Evolutionary conservation across 2,888 invertebrate genomes (phyloP), one percentile per base, ranked within the genome.

Genomic region (Sesia bembeciformis): DNA sequence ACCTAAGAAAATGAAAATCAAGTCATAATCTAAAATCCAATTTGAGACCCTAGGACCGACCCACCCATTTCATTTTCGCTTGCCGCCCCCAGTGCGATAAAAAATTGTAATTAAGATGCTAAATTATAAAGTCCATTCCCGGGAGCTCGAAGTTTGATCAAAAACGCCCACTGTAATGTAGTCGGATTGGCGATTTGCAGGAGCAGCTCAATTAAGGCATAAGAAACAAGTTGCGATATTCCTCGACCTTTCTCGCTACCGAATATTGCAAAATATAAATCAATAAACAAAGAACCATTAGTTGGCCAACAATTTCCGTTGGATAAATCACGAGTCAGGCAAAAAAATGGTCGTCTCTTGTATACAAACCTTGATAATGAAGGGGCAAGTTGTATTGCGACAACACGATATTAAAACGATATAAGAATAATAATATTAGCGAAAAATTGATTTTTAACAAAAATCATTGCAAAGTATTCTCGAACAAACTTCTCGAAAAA

Each of bases 251-350:
- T 70, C 76, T 66, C 71, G 87, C 88, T 88, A 85, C 87, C 83
- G 85, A 86, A 85, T 85, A 86, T 86, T 84, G 80, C 79, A 70
- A 76, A 73, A 74, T 78, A 87, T 86, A 85, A 87, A 87, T 88
- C 87, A 86, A 87, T 87, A 85, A 84, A 87, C 87, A 87, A 86
- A 86, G 85, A 86, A 65, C 81, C 86, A 86, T 87, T 85, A 84
- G 84, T 79, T 85, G 85, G 83, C 87, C 79, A 78, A 84, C 87
- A 83, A 83, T 87, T 85, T 88, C 86, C 86, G 84, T 75, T 81
- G 85, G 83, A 84, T 87, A 86, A 87, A 87, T 87, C 87, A 87
- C 87, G 76, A 62, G 49, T 58, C 58, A 60, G 60, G 67, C 68
- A 80, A 84, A 84, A 86, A 86, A 79, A 73, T 68, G 73, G 73